Evolutionary conservation across 53 echinoderm and acorn worm genomes (phyloP).

Genomic region (Echinometra lucunter): DNA sequence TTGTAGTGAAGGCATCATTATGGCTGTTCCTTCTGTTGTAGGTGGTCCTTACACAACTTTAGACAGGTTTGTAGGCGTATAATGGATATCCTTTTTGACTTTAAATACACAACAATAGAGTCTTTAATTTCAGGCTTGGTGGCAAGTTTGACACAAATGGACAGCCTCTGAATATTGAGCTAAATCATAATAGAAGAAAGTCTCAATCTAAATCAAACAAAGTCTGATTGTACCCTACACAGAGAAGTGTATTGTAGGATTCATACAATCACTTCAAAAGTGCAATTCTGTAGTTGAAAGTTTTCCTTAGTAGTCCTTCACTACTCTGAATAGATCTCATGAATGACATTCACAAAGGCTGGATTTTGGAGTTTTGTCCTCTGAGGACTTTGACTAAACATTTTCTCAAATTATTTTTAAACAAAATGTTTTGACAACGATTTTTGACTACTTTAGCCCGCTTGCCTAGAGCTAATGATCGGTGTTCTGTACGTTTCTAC

Average conservation of each 20-base stretch:
- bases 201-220: not conserved
- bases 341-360: conserved; percentile 42
- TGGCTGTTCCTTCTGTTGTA: too few relatives aligned
- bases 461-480: conserved; percentile 18
- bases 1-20: not conserved
- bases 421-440: conserved; percentile 61
- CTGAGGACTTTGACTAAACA: conserved; percentile 51
- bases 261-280: conserved; percentile 46
- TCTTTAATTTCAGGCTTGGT: not conserved
- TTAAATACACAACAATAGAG: conserved; percentile 14
- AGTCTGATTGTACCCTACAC: conserved; percentile 16
- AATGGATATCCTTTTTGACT: not conserved
- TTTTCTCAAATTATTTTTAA: conserved; percentile 61
- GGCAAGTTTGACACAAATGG: not conserved
- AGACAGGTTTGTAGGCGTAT: not conserved
- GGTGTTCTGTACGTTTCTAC: not conserved
- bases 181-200: conserved; percentile 10
- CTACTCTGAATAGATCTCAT: conserved; percentile 11
- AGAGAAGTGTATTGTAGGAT: conserved; percentile 29
- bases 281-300: conserved; percentile 35
- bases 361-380: not conserved
- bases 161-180: not conserved
- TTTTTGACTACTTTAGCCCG: conserved; percentile 40
- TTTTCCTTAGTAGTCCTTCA: not conserved
- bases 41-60: not conserved